Evolutionary conservation across 2,797 vertebrate genomes (phyloP).

Genomic region (Macropodus opercularis): DNA sequence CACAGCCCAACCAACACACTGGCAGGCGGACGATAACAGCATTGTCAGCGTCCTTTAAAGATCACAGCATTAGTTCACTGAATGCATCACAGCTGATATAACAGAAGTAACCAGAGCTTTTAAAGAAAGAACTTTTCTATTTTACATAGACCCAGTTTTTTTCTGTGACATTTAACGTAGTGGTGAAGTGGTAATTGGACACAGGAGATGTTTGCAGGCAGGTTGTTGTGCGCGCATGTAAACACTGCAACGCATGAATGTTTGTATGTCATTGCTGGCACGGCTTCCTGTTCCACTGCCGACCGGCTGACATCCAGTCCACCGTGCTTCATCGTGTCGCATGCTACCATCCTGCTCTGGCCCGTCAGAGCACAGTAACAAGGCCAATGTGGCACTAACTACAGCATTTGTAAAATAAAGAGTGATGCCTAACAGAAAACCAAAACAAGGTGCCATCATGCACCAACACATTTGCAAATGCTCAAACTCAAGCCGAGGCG

Average conservation of each 20-base stretch:
- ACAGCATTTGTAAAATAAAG: conserved; percentile 59
- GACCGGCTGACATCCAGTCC: conserved; percentile 45
- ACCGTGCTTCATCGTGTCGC: conserved; percentile 52
- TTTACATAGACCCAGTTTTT: too few species aligned
- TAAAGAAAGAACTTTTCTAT: too few species aligned
- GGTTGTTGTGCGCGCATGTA: too few species aligned
- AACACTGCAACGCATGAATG: too few species aligned
- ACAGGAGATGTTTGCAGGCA: too few species aligned
- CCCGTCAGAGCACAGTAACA: conserved; percentile 26
- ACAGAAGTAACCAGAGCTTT: too few species aligned
- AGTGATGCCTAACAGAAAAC: conserved; percentile 51
- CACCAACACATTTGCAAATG: conserved; percentile 11
- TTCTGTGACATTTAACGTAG: too few species aligned
- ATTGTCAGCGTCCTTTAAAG: neutral
- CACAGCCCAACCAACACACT: neutral
- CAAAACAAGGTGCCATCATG: conserved; percentile 30
- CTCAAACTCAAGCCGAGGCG: neutral
- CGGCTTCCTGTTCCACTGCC: conserved; percentile 24
- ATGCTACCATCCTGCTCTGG: conserved; percentile 22
- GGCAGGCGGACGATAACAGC: neutral
- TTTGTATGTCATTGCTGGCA: conserved; percentile 19
- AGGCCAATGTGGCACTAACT: conserved; percentile 39
- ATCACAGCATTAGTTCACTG: neutral
- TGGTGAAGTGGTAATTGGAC: too few species aligned
- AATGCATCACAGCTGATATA: neutral